phyloP scores from a whole-genome alignment of 2,113 vertebrate genomes.

The Lycocorax pyrrhopterus region DNA sequence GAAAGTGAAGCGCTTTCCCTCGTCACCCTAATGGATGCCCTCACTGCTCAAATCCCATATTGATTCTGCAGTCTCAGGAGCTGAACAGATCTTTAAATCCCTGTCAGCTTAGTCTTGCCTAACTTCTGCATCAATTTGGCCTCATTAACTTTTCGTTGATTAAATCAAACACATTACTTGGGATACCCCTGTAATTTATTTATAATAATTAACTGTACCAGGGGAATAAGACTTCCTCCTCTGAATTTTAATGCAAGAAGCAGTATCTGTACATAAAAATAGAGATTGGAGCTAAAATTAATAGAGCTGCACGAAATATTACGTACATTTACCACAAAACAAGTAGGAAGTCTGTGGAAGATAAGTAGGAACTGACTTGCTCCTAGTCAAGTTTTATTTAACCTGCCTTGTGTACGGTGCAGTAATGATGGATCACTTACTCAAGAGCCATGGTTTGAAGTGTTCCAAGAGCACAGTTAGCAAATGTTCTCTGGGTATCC shows the following conservation, averaged over 20 bases:
- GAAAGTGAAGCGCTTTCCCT: background rate
- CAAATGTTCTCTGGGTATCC: background rate
- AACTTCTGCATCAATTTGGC: constrained; percentile 11
- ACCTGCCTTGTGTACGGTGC: background rate
- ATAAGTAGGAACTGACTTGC: background rate
- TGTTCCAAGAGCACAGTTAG: background rate
- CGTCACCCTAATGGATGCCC: background rate
- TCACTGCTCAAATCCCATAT: background rate
- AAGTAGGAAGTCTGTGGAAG: background rate
- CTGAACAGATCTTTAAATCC: constrained; percentile 8
- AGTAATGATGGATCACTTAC: background rate
- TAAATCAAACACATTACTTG: constrained; percentile 19
- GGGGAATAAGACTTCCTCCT: background rate
- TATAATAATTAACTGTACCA: background rate
- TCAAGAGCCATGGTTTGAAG: background rate
- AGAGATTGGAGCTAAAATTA: background rate
- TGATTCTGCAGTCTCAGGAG: background rate
- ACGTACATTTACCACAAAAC: background rate
- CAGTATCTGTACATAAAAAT: background rate
- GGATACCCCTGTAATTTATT: constrained; percentile 7
- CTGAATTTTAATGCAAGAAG: background rate
- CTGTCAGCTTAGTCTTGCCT: background rate
- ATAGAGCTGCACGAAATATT: background rate
- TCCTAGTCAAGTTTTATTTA: background rate
- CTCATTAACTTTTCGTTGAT: constrained; percentile 34